Conservation (phyloP, 2,797 vertebrate species). For the Lacerta agilis region DNA sequence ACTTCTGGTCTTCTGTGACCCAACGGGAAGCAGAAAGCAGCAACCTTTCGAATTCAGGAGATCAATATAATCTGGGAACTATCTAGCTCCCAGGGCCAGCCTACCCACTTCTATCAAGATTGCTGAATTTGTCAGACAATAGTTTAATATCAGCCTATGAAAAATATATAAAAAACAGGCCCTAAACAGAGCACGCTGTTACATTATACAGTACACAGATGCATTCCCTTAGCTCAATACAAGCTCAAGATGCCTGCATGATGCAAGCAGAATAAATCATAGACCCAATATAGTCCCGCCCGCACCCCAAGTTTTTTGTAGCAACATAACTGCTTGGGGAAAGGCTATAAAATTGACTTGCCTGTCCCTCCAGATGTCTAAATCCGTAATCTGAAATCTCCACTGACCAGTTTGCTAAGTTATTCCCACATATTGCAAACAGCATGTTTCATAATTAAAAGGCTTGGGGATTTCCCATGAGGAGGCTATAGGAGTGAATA, state of each 20-base stretch:
- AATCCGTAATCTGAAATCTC: background rate
- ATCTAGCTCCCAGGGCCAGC: background rate
- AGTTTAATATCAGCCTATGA: constrained; percentile 19
- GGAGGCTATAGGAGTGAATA: background rate
- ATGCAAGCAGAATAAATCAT: background rate
- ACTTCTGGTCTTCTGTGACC: background rate
- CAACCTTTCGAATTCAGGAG: background rate
- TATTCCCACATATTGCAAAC: background rate
- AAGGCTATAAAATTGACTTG: background rate
- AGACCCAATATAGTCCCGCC: background rate
- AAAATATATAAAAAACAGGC: constrained; percentile 25
- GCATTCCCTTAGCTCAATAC: constrained; percentile 2
- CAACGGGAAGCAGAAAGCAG: constrained; percentile 1
- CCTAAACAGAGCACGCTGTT: constrained; percentile 12
- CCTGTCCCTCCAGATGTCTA: background rate
- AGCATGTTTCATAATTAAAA: background rate
- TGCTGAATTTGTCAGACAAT: background rate
- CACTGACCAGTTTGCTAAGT: background rate
- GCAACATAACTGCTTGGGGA: background rate
- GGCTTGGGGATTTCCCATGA: background rate
- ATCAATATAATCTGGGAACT: background rate
- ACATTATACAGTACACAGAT: background rate
- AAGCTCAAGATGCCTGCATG: rapidly evolving
- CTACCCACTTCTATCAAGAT: background rate
- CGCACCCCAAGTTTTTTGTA: background rate